Conservation (phyloP, 2,797 vertebrate species). For the Spinibarbus caldwelli region DNA sequence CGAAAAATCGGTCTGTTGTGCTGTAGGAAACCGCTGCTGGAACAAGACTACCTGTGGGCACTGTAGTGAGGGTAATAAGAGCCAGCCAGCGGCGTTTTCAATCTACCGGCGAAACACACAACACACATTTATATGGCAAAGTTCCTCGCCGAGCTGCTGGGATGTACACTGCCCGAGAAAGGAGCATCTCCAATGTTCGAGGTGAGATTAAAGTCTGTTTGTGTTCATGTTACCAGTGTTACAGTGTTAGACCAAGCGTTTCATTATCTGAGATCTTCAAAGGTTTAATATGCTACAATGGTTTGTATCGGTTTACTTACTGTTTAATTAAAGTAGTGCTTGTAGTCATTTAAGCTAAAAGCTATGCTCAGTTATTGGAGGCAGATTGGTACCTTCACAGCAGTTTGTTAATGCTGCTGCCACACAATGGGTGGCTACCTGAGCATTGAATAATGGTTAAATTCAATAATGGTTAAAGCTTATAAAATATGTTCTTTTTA, state of each 20-base stretch:
- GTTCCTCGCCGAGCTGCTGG: constrained; percentile 85
- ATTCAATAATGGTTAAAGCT: background rate
- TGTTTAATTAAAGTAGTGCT: background rate
- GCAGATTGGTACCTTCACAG: background rate
- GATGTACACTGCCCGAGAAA: constrained; percentile 82
- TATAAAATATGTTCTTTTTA: background rate
- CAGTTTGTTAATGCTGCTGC: background rate
- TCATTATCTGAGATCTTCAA: no score
- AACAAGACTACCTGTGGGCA: constrained; percentile 35
- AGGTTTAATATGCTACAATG: background rate
- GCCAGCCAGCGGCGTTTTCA: constrained; percentile 3
- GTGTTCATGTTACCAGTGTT: background rate
- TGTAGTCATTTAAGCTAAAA: constrained; percentile 7
- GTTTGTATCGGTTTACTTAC: background rate
- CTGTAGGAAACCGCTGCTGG: constrained; percentile 21
- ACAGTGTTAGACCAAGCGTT: background rate
- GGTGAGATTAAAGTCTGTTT: constrained; percentile 70
- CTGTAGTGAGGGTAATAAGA: constrained; percentile 13
- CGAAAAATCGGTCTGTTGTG: constrained; percentile 22
- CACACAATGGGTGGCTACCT: background rate
- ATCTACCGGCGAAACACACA: constrained; percentile 32
- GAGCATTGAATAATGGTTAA: background rate
- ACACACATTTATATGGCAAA: constrained; percentile 77
- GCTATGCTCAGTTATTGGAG: background rate
- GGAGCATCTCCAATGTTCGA: constrained; percentile 76